Evolutionary conservation across 2,888 invertebrate genomes (phyloP).

Genomic region (Pyralis farinalis): DNA sequence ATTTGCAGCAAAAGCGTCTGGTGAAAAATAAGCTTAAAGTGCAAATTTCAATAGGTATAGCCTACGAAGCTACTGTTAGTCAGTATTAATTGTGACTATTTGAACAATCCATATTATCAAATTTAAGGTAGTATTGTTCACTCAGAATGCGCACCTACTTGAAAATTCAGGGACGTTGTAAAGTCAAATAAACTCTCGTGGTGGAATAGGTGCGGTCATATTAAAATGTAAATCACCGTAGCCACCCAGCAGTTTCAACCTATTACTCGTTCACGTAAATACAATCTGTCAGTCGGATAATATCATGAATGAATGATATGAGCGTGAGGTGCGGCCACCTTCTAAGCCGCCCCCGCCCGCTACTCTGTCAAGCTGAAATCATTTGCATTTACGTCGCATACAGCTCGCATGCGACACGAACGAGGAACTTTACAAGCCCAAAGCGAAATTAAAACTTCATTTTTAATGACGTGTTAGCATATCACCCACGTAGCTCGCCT

Average conservation of each 20-base stretch:
- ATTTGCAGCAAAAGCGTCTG: too few species aligned
- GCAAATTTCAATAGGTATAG: too few species aligned
- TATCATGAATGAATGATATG: constrained; percentile 29
- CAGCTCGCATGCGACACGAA: constrained; percentile 26
- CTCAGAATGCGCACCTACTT: too few species aligned
- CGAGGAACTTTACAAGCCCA: constrained; percentile 24
- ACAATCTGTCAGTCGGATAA: constrained; percentile 25
- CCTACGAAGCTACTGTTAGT: too few species aligned
- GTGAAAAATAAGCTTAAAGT: too few species aligned
- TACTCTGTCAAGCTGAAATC: constrained; percentile 28
- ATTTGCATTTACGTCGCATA: constrained; percentile 47
- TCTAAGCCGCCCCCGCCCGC: constrained; percentile 13
- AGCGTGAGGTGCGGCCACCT: constrained; percentile 11
- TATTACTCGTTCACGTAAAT: constrained; percentile 18
- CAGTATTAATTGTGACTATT: too few species aligned
- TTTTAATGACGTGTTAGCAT: constrained; percentile 68
- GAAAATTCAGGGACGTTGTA: too few species aligned
- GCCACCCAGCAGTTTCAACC: constrained; percentile 3
- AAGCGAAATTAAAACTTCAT: constrained; percentile 67
- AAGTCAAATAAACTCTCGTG: neutral
- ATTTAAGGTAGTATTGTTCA: too few species aligned
- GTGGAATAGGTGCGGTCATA: constrained; percentile 11
- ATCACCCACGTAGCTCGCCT: constrained; percentile 29
- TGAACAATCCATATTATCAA: too few species aligned
- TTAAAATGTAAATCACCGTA: constrained; percentile 14